A percentile compares a stretch with the other conserved stretches of the same genome.
Evolutionary conservation across 2,888 invertebrate genomes (phyloP).

Genomic region (Pinctada fucata): DNA sequence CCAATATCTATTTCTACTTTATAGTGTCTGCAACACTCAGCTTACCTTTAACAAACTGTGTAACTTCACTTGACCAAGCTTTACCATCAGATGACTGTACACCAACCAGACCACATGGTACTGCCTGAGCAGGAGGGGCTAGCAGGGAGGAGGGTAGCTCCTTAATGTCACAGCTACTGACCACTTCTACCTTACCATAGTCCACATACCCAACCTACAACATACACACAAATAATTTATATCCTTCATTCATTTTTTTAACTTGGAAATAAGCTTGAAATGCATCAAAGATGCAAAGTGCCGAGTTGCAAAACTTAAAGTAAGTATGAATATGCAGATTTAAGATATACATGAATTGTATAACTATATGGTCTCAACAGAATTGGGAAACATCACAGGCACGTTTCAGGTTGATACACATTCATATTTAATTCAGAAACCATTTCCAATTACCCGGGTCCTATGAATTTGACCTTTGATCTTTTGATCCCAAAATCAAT

Average conservation of each 20-base stretch:
- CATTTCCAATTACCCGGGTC: too few relatives aligned
- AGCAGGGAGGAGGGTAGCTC: slow-evolving; percentile 54
- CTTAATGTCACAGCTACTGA: slow-evolving; percentile 52
- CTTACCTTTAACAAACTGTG: slow-evolving; percentile 49
- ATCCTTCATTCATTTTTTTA: not conserved
- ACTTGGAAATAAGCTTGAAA: not conserved
- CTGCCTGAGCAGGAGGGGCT: slow-evolving; percentile 62
- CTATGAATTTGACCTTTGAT: too few relatives aligned
- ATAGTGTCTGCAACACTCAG: not conserved
- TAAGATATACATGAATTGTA: too few relatives aligned
- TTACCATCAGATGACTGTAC: slow-evolving; percentile 41
- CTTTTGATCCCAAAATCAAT: too few relatives aligned
- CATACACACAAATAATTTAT: slow-evolving; percentile 69
- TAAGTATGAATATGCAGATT: too few relatives aligned
- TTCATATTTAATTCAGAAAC: too few relatives aligned
- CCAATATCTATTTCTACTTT: too few relatives aligned
- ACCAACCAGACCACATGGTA: slow-evolving; percentile 62
- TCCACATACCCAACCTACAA: slow-evolving; percentile 77
- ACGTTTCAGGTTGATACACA: too few relatives aligned
- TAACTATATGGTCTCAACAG: too few relatives aligned
- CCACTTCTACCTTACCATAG: slow-evolving; percentile 62
- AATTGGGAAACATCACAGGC: too few relatives aligned
- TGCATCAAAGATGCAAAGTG: too few relatives aligned
- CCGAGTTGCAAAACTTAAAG: too few relatives aligned
- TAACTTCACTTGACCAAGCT: slow-evolving; percentile 51